Percentiles rank a stretch among this genome's conserved stretches.
phyloP scores from a whole-genome alignment of 2,888 invertebrate genomes.

The Lathronympha strigana region DNA sequence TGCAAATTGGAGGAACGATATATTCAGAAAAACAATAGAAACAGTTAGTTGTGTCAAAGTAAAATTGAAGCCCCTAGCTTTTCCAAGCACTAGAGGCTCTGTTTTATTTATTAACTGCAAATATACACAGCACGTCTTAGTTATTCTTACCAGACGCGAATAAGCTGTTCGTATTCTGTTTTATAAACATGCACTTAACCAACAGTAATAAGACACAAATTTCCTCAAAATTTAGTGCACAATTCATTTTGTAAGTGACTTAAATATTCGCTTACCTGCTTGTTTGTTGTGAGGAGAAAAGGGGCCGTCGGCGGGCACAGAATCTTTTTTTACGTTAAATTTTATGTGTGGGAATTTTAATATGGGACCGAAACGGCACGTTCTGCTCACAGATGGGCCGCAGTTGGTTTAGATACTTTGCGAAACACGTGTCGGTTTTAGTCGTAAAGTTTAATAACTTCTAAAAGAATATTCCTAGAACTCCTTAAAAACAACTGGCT shows the following conservation, averaged over 20 bases:
- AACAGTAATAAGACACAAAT: conserved; percentile 73
- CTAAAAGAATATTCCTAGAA: conserved; percentile 48
- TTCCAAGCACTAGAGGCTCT: conserved; percentile 47
- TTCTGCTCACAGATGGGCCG: conserved; percentile 77
- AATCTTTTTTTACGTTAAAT: conserved; percentile 78
- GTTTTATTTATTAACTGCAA: conserved; percentile 59
- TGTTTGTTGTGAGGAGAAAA: conserved; percentile 80
- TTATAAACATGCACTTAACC: conserved; percentile 62
- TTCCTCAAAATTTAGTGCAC: conserved; percentile 67
- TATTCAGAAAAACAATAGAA: conserved; percentile 47
- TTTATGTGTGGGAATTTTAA: conserved; percentile 83
- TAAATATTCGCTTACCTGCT: conserved; percentile 83
- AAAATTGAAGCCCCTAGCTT: conserved; percentile 51
- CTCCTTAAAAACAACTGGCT: conserved; percentile 48
- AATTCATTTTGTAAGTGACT: conserved; percentile 75
- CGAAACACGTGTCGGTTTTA: conserved; percentile 72
- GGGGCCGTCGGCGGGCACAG: conserved; percentile 69
- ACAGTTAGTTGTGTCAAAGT: conserved; percentile 50
- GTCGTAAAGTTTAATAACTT: conserved; percentile 58
- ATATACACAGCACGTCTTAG: conserved; percentile 58
- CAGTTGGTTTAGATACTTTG: conserved; percentile 69
- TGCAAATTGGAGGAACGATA: conserved; percentile 54
- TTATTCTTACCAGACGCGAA: conserved; percentile 60
- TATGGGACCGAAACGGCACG: conserved; percentile 78
- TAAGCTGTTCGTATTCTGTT: conserved; percentile 58